These are phyloP conservation scores for Columba livia DNA, from an alignment of 2,113 vertebrate genomes.

Conservation along the genomic window DNA sequence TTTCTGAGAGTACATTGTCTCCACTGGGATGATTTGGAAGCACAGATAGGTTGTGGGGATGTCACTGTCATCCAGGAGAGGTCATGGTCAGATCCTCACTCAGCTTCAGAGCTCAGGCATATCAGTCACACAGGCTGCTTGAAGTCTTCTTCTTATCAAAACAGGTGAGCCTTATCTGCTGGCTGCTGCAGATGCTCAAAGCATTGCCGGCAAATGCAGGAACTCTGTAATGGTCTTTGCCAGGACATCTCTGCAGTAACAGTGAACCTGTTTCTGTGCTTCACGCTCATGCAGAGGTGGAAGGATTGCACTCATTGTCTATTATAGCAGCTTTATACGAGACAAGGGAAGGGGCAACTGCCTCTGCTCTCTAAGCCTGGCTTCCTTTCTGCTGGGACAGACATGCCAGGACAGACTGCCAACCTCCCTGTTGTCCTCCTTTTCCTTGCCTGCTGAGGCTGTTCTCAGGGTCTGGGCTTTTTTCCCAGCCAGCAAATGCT, in stretches of 20 bases:
- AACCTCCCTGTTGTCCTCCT: accelerated
- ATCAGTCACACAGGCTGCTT: background rate
- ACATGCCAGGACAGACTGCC: background rate
- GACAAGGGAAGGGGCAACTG: background rate
- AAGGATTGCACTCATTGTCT: background rate
- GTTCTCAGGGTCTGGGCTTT: background rate
- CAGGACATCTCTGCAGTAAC: background rate
- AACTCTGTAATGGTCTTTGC: background rate
- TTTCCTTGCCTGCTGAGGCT: background rate
- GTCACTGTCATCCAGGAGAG: background rate
- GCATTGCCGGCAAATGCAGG: background rate
- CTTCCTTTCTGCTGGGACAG: background rate
- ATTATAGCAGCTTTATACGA: background rate
- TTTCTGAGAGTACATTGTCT: background rate
- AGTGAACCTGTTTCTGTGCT: background rate
- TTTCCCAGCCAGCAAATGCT: background rate
- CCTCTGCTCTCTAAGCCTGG: background rate
- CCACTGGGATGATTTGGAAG: background rate
- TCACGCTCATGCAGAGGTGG: background rate
- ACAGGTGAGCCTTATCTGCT: background rate
- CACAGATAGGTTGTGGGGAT: background rate
- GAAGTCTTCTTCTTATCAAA: background rate
- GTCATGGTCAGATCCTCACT: background rate
- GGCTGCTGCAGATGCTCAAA: background rate
- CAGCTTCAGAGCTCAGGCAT: background rate